Percentiles rank a stretch among this genome's conserved stretches.
phyloP scores from a whole-genome alignment of 2,113 vertebrate species.

The Tyto alba region DNA sequence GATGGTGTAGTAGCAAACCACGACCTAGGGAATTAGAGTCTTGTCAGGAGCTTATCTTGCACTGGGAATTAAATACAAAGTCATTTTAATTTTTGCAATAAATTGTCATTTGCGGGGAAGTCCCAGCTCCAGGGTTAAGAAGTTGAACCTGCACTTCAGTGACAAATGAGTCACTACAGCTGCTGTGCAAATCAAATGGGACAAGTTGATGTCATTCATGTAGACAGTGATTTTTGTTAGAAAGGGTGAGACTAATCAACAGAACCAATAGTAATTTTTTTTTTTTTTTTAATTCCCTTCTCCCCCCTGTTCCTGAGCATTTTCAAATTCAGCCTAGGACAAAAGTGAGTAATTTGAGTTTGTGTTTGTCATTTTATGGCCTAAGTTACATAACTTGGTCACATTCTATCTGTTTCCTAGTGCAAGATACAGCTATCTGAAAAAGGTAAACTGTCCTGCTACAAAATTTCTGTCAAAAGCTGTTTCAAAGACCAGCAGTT shows the following conservation, averaged over 20 bases:
- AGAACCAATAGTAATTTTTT: background rate
- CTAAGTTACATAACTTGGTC: background rate
- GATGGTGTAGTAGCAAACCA: background rate
- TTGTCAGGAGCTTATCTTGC: slow-evolving; percentile 20
- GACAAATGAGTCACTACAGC: background rate
- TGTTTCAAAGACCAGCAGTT: no score
- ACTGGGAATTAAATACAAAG: background rate
- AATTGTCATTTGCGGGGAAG: background rate
- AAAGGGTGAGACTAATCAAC: background rate
- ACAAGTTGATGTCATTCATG: background rate
- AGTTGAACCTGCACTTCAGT: background rate
- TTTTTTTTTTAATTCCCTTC: background rate
- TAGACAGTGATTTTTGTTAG: background rate
- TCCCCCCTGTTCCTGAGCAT: background rate
- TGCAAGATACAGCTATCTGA: background rate
- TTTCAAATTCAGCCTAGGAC: background rate
- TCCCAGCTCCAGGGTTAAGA: background rate
- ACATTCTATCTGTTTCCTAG: background rate
- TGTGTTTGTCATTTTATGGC: background rate
- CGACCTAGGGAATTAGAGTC: background rate
- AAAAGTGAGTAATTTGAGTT: background rate
- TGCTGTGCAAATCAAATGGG: background rate
- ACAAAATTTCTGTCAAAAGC: background rate
- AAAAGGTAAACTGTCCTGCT: background rate
- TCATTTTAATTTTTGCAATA: background rate